Conservation (phyloP, 2,888 invertebrate genomes). For the Steromphala cineraria region DNA sequence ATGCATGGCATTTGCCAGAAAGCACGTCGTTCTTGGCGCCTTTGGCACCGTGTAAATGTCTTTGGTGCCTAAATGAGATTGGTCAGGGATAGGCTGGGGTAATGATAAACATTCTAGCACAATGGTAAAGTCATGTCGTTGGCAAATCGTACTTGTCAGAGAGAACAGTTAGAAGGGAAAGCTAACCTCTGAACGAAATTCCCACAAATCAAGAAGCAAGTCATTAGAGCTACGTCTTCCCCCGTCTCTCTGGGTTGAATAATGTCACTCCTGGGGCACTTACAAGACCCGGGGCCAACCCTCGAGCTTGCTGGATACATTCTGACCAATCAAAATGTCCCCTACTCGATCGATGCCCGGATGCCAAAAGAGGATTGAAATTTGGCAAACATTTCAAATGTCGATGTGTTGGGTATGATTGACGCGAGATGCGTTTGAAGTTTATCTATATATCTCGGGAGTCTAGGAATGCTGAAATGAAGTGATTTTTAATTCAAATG, state of each 20-base stretch:
- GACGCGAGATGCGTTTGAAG: not conserved
- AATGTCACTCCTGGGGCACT: not conserved
- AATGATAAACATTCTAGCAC: not conserved
- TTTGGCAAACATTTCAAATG: conserved; percentile 17
- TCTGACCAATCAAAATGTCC: not conserved
- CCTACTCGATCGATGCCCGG: not conserved
- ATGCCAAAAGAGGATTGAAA: not conserved
- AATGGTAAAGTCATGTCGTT: not conserved
- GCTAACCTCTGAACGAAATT: not conserved
- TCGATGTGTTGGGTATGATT: not conserved
- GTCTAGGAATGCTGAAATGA: too few species aligned
- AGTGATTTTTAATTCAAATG: too few species aligned
- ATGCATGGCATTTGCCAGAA: not conserved
- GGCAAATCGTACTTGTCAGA: conserved; percentile 10
- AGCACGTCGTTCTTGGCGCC: not conserved
- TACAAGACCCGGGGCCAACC: not conserved
- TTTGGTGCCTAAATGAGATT: not conserved
- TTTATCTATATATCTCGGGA: not conserved
- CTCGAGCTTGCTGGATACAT: not conserved
- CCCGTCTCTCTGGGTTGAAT: not conserved
- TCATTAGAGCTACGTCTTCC: not conserved
- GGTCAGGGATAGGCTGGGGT: not conserved
- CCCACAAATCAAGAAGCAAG: conserved; percentile 6
- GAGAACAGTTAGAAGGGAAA: not conserved
- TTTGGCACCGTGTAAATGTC: not conserved